Conservation (phyloP, 1,140 invertebrate genomes). For the Ruditapes philippinarum region DNA sequence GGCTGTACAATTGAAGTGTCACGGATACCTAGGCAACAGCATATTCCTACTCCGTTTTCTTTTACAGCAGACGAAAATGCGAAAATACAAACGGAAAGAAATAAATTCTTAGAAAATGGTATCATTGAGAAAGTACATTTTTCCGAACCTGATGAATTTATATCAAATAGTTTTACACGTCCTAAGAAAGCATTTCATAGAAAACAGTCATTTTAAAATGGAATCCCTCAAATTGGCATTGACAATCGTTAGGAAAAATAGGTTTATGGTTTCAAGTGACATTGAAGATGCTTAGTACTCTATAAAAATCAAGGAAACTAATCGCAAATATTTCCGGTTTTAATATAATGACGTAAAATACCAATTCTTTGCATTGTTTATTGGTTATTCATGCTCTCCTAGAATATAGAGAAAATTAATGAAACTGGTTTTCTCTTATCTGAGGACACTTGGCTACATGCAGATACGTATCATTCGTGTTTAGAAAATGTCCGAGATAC, state of each 20-base stretch:
- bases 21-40: background rate
- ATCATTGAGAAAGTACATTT: too few relatives aligned
- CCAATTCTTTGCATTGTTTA: slow-evolving; percentile 1
- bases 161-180: background rate
- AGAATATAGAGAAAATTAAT: slow-evolving; percentile 21
- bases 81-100: slow-evolving; percentile 11
- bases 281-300: background rate
- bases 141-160: background rate
- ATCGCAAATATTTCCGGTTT: slow-evolving; percentile 24
- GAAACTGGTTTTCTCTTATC: slow-evolving; percentile 23
- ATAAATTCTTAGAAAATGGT: slow-evolving; percentile 3
- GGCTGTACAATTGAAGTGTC: background rate
- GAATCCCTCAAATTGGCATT: background rate
- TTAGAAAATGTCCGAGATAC: too few relatives aligned
- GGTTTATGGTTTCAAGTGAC: background rate
- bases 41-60: background rate
- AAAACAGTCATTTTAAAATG: slow-evolving; percentile 8
- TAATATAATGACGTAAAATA: background rate
- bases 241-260: background rate
- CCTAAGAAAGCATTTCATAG: background rate
- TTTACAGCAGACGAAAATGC: background rate
- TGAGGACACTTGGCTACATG: too few relatives aligned
- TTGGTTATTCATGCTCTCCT: background rate
- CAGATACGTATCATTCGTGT: too few relatives aligned
- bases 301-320: background rate